phyloP scores from a whole-genome alignment of 1,140 invertebrate species.

The Archivesica marissinica region DNA sequence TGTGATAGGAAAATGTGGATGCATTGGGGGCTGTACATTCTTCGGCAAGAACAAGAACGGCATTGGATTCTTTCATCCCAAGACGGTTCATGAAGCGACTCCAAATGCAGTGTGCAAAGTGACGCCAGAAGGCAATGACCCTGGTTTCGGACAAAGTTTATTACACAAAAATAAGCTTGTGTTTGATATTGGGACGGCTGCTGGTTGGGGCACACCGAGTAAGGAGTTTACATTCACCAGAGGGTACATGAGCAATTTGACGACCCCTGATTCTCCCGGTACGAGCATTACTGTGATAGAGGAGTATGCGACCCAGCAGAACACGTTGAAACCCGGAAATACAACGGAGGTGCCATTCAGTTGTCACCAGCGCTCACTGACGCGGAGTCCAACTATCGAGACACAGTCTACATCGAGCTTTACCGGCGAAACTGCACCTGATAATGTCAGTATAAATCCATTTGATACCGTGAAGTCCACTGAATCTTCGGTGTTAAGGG shows the following conservation, averaged over 20 bases:
- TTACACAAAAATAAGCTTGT: constrained; percentile 94
- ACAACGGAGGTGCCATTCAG: constrained; percentile 41
- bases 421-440: neutral
- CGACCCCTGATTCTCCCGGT: constrained; percentile 77
- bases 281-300: constrained; percentile 69
- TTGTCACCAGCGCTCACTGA: neutral
- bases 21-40: constrained; percentile 96
- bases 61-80: constrained; percentile 93
- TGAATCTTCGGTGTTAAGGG: constrained; percentile 49
- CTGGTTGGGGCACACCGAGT: constrained; percentile 65
- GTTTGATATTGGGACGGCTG: constrained; percentile 88
- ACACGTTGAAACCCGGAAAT: constrained; percentile 21
- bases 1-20: constrained; percentile 93
- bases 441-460: constrained; percentile 55
- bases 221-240: constrained; percentile 78
- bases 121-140: constrained; percentile 87
- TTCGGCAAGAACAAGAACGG: constrained; percentile 94
- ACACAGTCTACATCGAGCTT: constrained; percentile 50
- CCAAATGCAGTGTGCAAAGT: constrained; percentile 76
- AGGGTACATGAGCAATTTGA: constrained; percentile 80
- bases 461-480: constrained; percentile 57
- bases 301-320: constrained; percentile 32
- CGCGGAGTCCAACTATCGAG: constrained; percentile 33
- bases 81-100: constrained; percentile 81
- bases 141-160: constrained; percentile 96